Percentiles rank a stretch among this genome's conserved stretches.
Evolutionary conservation across 2,797 vertebrate genomes (phyloP).

Genomic region (Mormyrops boulengeri): DNA sequence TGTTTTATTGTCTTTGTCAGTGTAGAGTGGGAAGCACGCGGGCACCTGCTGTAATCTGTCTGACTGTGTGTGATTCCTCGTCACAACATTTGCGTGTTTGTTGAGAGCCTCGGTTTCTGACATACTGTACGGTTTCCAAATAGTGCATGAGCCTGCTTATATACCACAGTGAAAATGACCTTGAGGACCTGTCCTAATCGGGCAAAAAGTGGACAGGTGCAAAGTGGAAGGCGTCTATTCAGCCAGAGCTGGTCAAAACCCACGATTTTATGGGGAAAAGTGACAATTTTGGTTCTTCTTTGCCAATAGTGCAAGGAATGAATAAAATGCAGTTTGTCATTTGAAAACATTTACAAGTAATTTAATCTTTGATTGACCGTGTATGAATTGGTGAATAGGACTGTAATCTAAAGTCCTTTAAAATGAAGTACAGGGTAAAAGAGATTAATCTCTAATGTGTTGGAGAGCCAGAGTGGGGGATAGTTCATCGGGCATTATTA

Average conservation of each 20-base stretch:
- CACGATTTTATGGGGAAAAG: not conserved
- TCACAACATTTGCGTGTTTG: not conserved
- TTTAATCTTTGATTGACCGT: not conserved
- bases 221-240: not conserved
- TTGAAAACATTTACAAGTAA: not conserved
- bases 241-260: not conserved
- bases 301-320: not conserved
- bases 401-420: not conserved
- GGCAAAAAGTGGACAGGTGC: not conserved
- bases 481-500: constrained; percentile 23
- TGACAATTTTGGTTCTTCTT: not conserved
- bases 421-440: not conserved
- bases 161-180: not conserved
- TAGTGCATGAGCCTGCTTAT: not conserved
- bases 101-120: not conserved
- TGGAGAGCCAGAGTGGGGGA: not conserved
- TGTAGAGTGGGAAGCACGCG: not conserved
- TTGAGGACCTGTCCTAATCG: not conserved
- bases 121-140: not conserved
- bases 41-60: not conserved
- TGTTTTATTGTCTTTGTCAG: not conserved
- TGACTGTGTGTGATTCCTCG: not conserved
- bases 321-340: not conserved
- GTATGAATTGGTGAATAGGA: not conserved
- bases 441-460: not conserved